These are phyloP conservation scores for Eurois occulta DNA, from an alignment of 2,888 invertebrate genomes.

Conservation along the genomic window DNA sequence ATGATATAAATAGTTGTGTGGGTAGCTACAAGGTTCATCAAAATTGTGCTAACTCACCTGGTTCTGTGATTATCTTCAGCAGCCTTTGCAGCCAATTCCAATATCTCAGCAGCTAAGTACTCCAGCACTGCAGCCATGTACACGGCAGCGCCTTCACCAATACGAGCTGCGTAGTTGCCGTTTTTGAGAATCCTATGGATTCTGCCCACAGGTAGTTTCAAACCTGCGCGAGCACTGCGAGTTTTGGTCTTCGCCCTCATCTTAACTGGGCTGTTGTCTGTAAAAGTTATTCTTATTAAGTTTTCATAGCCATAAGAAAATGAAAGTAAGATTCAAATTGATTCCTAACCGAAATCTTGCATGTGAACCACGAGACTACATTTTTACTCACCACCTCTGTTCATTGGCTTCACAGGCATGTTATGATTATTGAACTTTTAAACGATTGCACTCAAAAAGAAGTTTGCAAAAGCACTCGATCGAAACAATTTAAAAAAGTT, in stretches of 20 bases:
- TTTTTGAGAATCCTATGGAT: conserved; percentile 91
- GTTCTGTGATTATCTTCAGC: conserved; percentile 93
- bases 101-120: conserved; percentile 93
- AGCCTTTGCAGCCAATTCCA: conserved; percentile 92
- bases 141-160: conserved; percentile 90
- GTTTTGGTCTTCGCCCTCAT: conserved; percentile 84
- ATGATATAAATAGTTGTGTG: neutral
- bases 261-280: conserved; percentile 41
- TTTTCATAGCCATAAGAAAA: neutral
- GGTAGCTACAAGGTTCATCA: neutral
- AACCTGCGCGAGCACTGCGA: conserved; percentile 90
- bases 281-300: neutral
- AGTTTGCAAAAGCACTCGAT: neutral
- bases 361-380: neutral
- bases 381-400: conserved; percentile 39
- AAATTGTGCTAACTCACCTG: conserved; percentile 74
- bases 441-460: neutral
- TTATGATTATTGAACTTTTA: conserved; percentile 1
- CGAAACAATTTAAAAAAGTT: neutral
- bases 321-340: neutral
- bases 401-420: conserved; percentile 44
- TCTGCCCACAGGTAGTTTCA: conserved; percentile 91
- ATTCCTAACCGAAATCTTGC: conserved; percentile 5
- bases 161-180: conserved; percentile 91
- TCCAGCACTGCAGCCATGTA: conserved; percentile 92